Evolutionary conservation across 2,888 invertebrate genomes (phyloP).

Genomic region (Chromoteleia sp.): DNA sequence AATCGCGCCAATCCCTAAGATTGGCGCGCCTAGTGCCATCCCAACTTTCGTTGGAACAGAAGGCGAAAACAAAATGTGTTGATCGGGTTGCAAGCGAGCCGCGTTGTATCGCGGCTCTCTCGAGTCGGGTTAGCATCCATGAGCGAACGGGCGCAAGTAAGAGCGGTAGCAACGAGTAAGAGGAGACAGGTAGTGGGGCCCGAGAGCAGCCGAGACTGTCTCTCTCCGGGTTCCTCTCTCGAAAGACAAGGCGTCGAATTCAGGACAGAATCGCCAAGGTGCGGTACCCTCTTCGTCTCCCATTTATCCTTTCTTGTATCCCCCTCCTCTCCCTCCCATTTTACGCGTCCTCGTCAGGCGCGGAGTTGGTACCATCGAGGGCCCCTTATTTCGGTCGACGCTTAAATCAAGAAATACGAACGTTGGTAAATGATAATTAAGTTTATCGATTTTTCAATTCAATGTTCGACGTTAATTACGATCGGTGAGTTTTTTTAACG

Average conservation of each 20-base stretch:
- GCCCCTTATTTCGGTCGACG: too few relatives aligned
- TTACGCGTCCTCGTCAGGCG: conserved; percentile 47
- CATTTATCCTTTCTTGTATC: conserved; percentile 69
- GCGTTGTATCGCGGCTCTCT: conserved; percentile 37
- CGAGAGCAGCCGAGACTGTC: conserved; percentile 45
- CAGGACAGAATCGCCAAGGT: conserved; percentile 78
- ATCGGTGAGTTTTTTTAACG: too few relatives aligned
- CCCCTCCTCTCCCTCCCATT: conserved; percentile 68
- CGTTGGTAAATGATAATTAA: too few relatives aligned
- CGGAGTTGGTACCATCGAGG: too few relatives aligned
- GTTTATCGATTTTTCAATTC: too few relatives aligned
- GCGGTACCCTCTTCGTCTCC: conserved; percentile 74
- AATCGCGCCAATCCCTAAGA: conserved; percentile 44
- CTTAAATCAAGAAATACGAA: too few relatives aligned
- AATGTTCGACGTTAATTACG: too few relatives aligned
- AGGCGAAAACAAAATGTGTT: conserved; percentile 63
- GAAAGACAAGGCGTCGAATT: conserved; percentile 76
- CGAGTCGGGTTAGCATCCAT: conserved; percentile 55
- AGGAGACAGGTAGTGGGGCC: conserved; percentile 61
- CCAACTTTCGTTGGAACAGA: conserved; percentile 56
- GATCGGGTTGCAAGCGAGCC: conserved; percentile 35
- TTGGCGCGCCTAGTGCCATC: conserved; percentile 61
- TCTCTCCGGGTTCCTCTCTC: conserved; percentile 65
- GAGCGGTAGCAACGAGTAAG: conserved; percentile 63
- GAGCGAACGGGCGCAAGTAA: conserved; percentile 64